phyloP scores from a whole-genome alignment of 2,797 vertebrate genomes.

The Hypotaenidia philippensis region DNA sequence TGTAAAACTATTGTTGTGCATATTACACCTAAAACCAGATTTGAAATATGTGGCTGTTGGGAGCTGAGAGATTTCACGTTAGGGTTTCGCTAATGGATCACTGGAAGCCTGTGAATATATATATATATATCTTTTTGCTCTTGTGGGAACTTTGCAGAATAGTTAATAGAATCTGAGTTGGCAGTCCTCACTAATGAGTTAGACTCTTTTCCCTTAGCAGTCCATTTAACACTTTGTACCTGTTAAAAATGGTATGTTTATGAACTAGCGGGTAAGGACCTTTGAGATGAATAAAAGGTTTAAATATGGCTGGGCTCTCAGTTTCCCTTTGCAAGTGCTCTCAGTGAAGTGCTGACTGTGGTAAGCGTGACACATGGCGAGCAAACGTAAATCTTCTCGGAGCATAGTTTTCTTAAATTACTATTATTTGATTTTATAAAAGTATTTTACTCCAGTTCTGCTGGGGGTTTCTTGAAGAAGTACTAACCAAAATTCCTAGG shows the following conservation, averaged over 20 bases:
- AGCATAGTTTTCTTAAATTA: not conserved
- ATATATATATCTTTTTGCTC: not conserved
- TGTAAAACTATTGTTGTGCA: not conserved
- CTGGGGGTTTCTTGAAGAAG: not conserved
- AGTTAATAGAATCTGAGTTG: constrained; percentile 36
- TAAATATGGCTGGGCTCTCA: not conserved
- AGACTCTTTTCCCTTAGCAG: not conserved
- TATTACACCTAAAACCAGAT: not conserved
- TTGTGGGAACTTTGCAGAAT: constrained; percentile 22
- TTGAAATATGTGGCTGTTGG: not conserved
- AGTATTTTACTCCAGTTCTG: not conserved
- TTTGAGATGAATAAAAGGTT: constrained; percentile 18
- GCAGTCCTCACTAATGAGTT: constrained; percentile 2
- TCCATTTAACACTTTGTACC: not conserved
- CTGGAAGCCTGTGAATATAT: constrained; percentile 16
- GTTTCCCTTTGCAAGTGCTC: not conserved
- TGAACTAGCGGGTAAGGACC: not conserved
- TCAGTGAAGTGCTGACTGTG: not conserved
- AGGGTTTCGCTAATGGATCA: constrained; percentile 23
- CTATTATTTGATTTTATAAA: not conserved
- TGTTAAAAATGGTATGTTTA: constrained; percentile 11
- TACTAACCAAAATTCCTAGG: not conserved
- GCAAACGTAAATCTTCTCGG: not conserved
- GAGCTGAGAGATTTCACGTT: constrained; percentile 17
- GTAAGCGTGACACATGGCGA: not conserved